Base-by-base conservation (phyloP, 2,797 vertebrate genomes). In the Hypotaenidia okinawae region DNA sequence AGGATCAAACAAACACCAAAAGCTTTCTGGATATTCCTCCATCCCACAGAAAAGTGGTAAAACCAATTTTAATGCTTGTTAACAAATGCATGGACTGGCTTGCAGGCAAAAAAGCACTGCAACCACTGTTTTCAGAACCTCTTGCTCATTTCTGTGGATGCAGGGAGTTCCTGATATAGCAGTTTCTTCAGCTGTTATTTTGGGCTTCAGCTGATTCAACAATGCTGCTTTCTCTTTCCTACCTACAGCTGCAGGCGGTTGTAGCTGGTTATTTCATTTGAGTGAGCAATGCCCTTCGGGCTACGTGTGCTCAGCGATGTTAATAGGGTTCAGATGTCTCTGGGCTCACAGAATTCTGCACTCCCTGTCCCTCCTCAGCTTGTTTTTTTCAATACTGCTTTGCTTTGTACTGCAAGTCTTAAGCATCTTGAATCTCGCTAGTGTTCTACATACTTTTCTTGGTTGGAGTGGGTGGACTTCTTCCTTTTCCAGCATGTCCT, bases 151-250 rank as follows among this genome's bases (percentile, higher is more conserved):
- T 70, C 57, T 94, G 0, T 58, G 69, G 67, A 45, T 51, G 73
- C 8, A 7, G 43, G 15, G 52, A 70, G 62, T 64, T 92, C 82
- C 84, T 86, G 61, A 81, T 91, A 35, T 2, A 81, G 91, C 76
- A 72, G 45, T 81, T 95, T 92, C 54, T 80, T 45, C 73, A 85
- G 87, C 94, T 93, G 75, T 95, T 96, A 85, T 87, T 96, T 95
- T 94, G 82, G 79, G 62, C 87, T 93, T 92, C 84, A 85, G 84
- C 94, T 96, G 93, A 94, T 95, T 94, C 87, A 91, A 94, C 89
- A 94, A 35, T 63, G 64, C 61, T 93, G 63, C 82, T 89, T 87
- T 93, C 78, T 85, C 79, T 89, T 68, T 92, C 66, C 82, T 95
- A 91, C 95, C 89, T 95, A 75, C 66, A 74, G 87, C 93, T 91